Conservation (phyloP, 2,113 vertebrate species). For the Petroica traversi region DNA sequence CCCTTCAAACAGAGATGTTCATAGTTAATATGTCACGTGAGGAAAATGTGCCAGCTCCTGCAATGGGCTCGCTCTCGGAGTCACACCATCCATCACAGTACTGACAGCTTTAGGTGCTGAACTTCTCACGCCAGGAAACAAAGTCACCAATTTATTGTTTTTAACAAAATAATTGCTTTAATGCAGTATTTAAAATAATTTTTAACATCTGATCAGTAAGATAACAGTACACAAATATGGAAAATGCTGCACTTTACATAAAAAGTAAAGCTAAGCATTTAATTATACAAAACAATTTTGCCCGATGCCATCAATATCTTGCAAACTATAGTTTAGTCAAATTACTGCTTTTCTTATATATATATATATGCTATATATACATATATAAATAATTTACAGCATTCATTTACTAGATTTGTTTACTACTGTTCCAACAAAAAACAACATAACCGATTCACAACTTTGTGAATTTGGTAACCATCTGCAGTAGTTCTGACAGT, state of each 20-base stretch:
- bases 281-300: constrained; percentile 76
- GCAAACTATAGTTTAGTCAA: constrained; percentile 54
- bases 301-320: constrained; percentile 38
- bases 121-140: neutral
- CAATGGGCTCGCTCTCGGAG: neutral
- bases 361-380: constrained; percentile 42
- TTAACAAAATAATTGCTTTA: constrained; percentile 83
- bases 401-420: constrained; percentile 47
- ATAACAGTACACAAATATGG: constrained; percentile 72
- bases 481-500: neutral
- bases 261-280: constrained; percentile 82
- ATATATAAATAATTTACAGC: constrained; percentile 70
- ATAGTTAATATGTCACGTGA: neutral
- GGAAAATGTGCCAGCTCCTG: neutral
- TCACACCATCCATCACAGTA: neutral
- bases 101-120: neutral
- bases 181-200: constrained; percentile 79
- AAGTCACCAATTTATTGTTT: constrained; percentile 36
- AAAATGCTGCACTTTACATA: constrained; percentile 77
- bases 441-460: neutral
- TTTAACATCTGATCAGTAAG: constrained; percentile 75
- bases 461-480: neutral
- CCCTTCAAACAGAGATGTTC: neutral
- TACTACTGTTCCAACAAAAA: constrained; percentile 47
- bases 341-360: constrained; percentile 49